These are phyloP conservation scores for Drosophila nr. perissopoda DNA, from an alignment of 2,888 invertebrate species.

Conservation along the genomic window DNA sequence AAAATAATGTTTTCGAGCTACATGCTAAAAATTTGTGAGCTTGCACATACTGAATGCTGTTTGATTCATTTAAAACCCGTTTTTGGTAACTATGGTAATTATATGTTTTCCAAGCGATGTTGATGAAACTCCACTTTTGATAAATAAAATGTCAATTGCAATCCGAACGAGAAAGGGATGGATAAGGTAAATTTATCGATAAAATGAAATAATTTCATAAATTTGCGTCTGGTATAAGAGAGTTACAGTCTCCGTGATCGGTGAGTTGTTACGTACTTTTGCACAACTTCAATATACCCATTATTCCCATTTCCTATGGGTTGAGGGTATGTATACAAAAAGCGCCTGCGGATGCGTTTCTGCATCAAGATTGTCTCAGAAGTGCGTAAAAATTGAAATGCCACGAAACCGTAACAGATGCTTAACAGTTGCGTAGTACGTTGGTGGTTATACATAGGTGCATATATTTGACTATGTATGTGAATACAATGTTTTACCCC, in stretches of 20 bases:
- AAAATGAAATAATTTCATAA: neutral
- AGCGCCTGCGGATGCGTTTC: slow-evolving; percentile 74
- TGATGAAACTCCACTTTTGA: neutral
- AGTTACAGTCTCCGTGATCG: neutral
- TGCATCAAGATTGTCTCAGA: slow-evolving; percentile 71
- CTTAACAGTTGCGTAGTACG: slow-evolving; percentile 42
- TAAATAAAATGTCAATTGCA: neutral
- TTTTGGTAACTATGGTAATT: no score
- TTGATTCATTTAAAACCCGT: neutral
- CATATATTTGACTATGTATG: slow-evolving; percentile 42
- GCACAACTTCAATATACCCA: neutral
- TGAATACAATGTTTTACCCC: slow-evolving; percentile 48
- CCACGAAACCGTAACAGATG: slow-evolving; percentile 69
- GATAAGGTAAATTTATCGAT: neutral
- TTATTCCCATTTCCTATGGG: neutral
- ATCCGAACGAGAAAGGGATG: neutral
- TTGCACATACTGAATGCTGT: neutral
- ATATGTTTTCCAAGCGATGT: neutral
- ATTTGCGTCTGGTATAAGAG: neutral
- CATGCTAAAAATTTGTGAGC: no score
- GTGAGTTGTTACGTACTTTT: neutral
- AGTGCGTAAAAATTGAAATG: slow-evolving; percentile 73
- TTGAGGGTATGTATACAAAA: slow-evolving; percentile 1
- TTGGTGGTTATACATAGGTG: slow-evolving; percentile 35
- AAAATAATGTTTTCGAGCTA: neutral